Evolutionary conservation across 2,888 invertebrate species (phyloP), one percentile per base, ranked within the genome.

Genomic region (Carabus problematicus): DNA sequence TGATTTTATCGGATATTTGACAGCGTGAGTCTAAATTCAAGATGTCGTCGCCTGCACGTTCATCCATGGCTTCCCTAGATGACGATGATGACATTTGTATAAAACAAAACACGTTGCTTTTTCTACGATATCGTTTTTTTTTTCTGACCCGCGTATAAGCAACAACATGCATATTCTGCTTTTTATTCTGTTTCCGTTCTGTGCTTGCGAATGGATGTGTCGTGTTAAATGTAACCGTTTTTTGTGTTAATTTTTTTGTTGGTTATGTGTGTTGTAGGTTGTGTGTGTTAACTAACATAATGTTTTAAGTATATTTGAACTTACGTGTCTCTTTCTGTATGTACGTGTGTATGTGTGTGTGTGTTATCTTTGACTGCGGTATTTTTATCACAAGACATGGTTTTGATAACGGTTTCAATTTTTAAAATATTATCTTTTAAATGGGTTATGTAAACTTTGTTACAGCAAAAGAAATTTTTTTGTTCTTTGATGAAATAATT

Each of bases 1-100:
- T 63, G 63, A 63, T 63, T 63, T 63, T 63, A 63, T 63, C 41
- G n/a, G 42, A 52, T 63, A 63, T 63, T 42, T 63, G 49, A 54
- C 52, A 63, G 63, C 63, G 63, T 63, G 63, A 54, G 63, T 52
- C 63, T 41, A 29, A 29, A 29, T 29, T 29, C 29, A 29, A 29
- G 29, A 29, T 29, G 29, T 29, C 29, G 29, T 6, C 29, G 6
- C 3, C 6, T 2, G 2, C 2, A 3, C 3, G 29, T 29, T 29
- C 29, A 29, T 29, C 29, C 29, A 54, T 52, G 63, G 63, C 52
- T 63, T 63, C 52, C n/a, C 63, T 63, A 52, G 54, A 45, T 45
- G 45, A 12, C 12, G 45, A 12, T 45, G 12, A 45, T 45, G 45
- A 11, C 11, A 45, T 45, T 8, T n/a, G 12, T 45, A 45, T 6